A percentile compares a stretch with the other conserved stretches of the same genome.
Conservation (phyloP, 2,113 vertebrate genomes). For the Nannospalax galili region DNA sequence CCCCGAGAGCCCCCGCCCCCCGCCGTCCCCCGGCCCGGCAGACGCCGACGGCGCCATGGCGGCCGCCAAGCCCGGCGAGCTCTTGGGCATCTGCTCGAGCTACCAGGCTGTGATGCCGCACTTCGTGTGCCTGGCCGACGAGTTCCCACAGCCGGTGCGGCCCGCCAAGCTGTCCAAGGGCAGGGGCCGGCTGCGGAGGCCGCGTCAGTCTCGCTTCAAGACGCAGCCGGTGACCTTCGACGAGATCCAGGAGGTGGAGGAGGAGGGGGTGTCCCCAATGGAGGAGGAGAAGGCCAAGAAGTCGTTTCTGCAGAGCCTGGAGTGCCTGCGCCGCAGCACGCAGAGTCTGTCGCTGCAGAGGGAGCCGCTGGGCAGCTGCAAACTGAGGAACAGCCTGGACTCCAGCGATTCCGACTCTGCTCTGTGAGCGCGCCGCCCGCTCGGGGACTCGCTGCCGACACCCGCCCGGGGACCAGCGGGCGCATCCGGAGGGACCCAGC, state of each 20-base stretch:
- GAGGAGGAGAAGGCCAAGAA: constrained; percentile 96
- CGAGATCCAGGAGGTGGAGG: constrained; percentile 98
- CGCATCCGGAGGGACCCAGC: not conserved
- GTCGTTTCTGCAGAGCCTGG: constrained; percentile 97
- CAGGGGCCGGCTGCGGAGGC: constrained; percentile 89
- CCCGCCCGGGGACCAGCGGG: not conserved
- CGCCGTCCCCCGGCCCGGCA: constrained; percentile 2
- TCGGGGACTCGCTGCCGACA: not conserved
- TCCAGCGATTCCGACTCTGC: constrained; percentile 97
- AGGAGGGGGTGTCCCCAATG: constrained; percentile 95
- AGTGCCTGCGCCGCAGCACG: constrained; percentile 96
- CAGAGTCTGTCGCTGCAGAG: constrained; percentile 90
- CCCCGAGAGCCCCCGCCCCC: constrained; percentile 63
- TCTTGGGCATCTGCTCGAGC: constrained; percentile 87
- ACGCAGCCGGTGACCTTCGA: constrained; percentile 99
- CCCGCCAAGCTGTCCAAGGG: constrained; percentile 87
- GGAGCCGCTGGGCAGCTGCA: constrained; percentile 86
- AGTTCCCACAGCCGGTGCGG: constrained; percentile 92
- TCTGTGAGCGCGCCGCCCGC: constrained; percentile 84
- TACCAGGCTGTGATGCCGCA: constrained; percentile 91
- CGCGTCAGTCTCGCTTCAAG: constrained; percentile 96
- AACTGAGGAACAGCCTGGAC: constrained; percentile 93
- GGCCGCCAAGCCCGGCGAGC: constrained; percentile 90
- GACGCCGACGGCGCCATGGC: constrained; percentile 81
- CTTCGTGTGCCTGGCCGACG: constrained; percentile 87